Base-by-base conservation (phyloP, 1,140 invertebrate genomes). In the Drosophila micromelanica region DNA sequence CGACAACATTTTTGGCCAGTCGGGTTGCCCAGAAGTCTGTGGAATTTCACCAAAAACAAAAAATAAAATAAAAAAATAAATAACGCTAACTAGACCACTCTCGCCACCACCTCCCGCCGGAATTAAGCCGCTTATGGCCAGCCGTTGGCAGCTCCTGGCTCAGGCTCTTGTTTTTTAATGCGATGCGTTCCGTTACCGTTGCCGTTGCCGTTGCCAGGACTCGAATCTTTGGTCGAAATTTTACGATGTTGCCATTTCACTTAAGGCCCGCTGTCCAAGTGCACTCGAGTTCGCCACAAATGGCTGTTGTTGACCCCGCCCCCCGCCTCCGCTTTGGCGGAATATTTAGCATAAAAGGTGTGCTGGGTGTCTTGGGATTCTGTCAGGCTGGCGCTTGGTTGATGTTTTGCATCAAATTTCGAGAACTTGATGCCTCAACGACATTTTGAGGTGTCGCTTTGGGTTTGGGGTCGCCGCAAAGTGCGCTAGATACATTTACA, bases 281-380 rank as follows among this genome's bases (percentile, higher is more conserved):
- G 84, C 82, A 87, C 82, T 86, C 87, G 65, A 62, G 75, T 63
- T 60, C 35, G 67, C 81, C 81, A 72, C 81, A 86, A 86, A 80
- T 79, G 78, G 73, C 82, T 73, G 75, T 61, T 76, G 56, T 67
- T 64, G 7, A 8, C 13, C 17, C 32, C 5, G 11, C 4, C 35
- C 13, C 40, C n/a, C n/a, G n/a, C n/a, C n/a, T n/a, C n/a, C n/a
- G n/a, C n/a, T 40, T 59, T 3, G n/a, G 12, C 27, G 15, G 30
- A 5, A 59, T 82, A 87, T 87, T 87, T 87, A 87, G 82, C 82
- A 87, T 87, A 87, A 87, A 87, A 89, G 84, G 82, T 86, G 65
- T 55, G 80, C 76, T 49, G 70, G 78, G 27, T 54, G 61, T 65
- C 67, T 62, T 45, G 45, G 45, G 43, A 23, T 56, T 59, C 17